These are phyloP conservation scores for Malthinus seriepunctatus DNA, from an alignment of 2,888 invertebrate genomes.

Conservation along the genomic window DNA sequence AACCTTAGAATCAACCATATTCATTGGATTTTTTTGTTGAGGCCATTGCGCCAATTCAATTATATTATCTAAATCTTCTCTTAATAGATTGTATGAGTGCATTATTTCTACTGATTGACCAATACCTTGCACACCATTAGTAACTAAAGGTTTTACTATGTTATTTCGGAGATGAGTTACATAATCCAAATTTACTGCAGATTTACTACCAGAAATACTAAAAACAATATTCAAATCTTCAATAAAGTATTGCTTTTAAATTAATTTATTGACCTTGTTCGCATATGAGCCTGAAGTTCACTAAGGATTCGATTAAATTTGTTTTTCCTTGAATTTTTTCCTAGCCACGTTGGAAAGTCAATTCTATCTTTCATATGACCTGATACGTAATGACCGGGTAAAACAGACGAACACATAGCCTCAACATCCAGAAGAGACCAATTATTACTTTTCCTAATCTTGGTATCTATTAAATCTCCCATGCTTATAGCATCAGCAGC, in stretches of 20 bases:
- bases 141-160: conserved; percentile 76
- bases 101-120: conserved; percentile 71
- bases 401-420: conserved; percentile 88
- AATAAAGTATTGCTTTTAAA: background rate
- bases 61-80: conserved; percentile 91
- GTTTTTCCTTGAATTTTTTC: conserved; percentile 84
- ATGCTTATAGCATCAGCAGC: conserved; percentile 85
- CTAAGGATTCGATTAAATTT: conserved; percentile 83
- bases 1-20: conserved; percentile 71
- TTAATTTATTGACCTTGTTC: conserved; percentile 64
- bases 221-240: conserved; percentile 25
- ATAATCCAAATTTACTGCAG: conserved; percentile 87
- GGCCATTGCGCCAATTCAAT: conserved; percentile 88
- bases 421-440: conserved; percentile 87
- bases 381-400: conserved; percentile 85
- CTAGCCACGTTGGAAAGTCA: conserved; percentile 94
- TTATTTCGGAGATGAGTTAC: conserved; percentile 74
- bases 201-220: conserved; percentile 79
- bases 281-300: conserved; percentile 85
- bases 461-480: conserved; percentile 83
- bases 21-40: conserved; percentile 74
- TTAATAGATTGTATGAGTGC: conserved; percentile 81
- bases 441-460: conserved; percentile 76
- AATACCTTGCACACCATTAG: conserved; percentile 73
- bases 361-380: conserved; percentile 81